Evolutionary conservation across 2,113 vertebrate species (phyloP), one percentile per base, ranked within the genome.

Genomic region (Pygoscelis antarcticus): DNA sequence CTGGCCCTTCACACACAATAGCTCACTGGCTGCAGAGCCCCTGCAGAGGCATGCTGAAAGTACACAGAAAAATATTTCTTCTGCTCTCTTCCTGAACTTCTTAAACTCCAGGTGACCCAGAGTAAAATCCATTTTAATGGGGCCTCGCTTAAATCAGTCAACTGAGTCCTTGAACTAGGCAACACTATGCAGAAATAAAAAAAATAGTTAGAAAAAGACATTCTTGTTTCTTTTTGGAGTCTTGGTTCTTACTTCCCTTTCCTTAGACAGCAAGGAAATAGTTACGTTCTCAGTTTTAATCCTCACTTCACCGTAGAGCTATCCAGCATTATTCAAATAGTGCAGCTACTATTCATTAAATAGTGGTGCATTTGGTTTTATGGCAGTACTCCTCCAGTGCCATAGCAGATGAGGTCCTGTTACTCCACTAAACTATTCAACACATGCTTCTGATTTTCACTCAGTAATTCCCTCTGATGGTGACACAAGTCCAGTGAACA

Each of bases 101-200:
- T 93, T 94, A 87, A 97, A 95, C 87, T 96, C 83, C 36, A 89
- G 82, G 51, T 96, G 91, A 96, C 76, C 89, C 89, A 92, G 52
- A 93, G 66, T 84, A 78, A 95, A 96, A 96, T 70, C 62, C 83
- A 86, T 95, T 95, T 95, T 94, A 89, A 90, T 77, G 76, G 69
- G 54, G 69, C 68, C 84, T 95, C 23, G 1, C 61, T 84, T 78
- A 94, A 92, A 91, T 42, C 74, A 88, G 71, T 82, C 78, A 89
- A 16, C 69, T 58, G 75, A 94, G 68, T 71, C 64, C 74, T 88
- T 94, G 90, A 96, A 83, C 42, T 42, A 70, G 82, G 44, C 82
- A 97, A 72, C n/a, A 16, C 32, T 65, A 51, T 5, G 42, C 18
- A 93, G 81, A 90, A 86, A 79, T 61, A 74, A n/a, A 51, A 36